Conservation (phyloP, 2,113 vertebrate species). For the Cervus canadensis region DNA sequence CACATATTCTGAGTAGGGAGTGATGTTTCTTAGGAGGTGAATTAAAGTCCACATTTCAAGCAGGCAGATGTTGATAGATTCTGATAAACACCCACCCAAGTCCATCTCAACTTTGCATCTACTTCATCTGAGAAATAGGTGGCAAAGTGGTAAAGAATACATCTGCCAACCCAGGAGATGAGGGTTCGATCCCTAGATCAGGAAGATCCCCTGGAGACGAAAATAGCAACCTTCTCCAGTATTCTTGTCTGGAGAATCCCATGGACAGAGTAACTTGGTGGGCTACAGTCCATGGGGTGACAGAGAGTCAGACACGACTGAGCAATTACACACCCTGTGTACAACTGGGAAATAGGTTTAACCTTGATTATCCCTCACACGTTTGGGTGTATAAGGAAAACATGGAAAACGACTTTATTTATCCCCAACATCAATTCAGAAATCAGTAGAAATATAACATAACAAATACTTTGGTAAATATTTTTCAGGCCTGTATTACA, state of each 20-base stretch:
- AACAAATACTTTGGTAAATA: background rate
- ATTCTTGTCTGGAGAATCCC: background rate
- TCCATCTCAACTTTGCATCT: background rate
- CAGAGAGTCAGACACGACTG: background rate
- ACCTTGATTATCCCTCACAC: background rate
- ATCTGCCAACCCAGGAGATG: background rate
- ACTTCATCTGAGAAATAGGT: background rate
- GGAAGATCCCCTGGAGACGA: background rate
- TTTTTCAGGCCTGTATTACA: background rate
- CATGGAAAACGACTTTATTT: background rate
- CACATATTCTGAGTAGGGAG: background rate
- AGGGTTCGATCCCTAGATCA: background rate
- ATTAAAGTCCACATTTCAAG: background rate
- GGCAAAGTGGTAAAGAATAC: background rate
- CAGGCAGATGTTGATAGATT: background rate
- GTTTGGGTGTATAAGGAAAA: background rate
- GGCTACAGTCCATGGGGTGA: background rate
- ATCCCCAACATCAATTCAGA: background rate
- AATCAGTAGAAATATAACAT: background rate
- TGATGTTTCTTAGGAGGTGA: background rate
- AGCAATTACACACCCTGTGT: background rate
- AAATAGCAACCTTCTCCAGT: background rate
- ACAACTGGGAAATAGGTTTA: background rate
- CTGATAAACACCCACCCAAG: background rate
- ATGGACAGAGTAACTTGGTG: background rate